Conservation (phyloP, 1,140 invertebrate species). For the Oscheius sp. region DNA sequence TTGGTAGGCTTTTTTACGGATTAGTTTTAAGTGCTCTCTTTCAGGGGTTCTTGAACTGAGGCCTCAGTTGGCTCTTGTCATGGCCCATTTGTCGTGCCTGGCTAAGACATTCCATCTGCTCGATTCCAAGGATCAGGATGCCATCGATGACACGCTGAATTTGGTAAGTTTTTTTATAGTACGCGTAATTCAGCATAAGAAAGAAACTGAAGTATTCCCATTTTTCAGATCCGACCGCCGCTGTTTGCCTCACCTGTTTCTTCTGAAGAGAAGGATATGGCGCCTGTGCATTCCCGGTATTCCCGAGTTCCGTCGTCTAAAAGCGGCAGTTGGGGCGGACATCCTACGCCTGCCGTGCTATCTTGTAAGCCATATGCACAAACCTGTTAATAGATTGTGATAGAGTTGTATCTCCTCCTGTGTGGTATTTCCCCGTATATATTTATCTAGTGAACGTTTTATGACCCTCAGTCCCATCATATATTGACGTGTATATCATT, state of each 20-base stretch:
- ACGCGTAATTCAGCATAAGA: background rate
- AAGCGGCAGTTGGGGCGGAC: conserved; percentile 57
- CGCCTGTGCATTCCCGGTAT: background rate
- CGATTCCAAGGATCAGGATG: conserved; percentile 48
- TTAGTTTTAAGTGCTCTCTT: background rate
- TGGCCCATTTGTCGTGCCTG: conserved; percentile 50
- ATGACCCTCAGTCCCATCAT: background rate
- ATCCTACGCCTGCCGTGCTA: conserved; percentile 45
- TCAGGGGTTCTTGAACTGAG: conserved; percentile 47
- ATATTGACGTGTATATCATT: background rate
- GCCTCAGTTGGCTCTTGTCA: conserved; percentile 52
- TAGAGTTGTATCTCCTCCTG: background rate
- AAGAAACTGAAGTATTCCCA: background rate
- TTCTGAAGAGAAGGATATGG: background rate
- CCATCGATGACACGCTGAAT: conserved; percentile 9
- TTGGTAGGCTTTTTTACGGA: conserved; percentile 19
- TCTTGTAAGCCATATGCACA: conserved; percentile 45
- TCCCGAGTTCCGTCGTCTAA: conserved; percentile 53
- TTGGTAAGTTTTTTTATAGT: conserved; percentile 3
- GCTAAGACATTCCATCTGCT: conserved; percentile 45
- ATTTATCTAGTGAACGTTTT: too few relatives aligned
- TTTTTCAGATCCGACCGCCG: conserved; percentile 25
- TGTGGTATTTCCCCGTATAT: too few relatives aligned
- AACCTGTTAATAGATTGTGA: conserved; percentile 34
- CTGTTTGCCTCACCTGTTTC: background rate